Conservation (phyloP, 2,113 vertebrate genomes). For the Dicentrarchus labrax region DNA sequence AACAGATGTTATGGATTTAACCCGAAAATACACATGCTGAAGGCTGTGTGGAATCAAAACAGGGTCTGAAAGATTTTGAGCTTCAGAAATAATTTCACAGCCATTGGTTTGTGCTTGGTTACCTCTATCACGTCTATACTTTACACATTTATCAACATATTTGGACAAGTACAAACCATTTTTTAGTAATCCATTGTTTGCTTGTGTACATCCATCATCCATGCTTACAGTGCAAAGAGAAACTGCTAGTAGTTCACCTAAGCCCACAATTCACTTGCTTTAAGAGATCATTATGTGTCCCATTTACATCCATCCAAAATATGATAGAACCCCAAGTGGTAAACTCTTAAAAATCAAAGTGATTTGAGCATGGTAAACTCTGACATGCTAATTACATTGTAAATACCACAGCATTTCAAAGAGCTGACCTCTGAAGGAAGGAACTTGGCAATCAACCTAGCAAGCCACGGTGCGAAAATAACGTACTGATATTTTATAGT, state of each 20-base stretch:
- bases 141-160: not conserved
- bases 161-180: not conserved
- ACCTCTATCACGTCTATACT: no score
- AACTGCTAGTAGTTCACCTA: not conserved
- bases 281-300: not conserved
- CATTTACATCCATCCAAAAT: not conserved
- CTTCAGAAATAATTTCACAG: no score
- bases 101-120: no score
- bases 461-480: not conserved
- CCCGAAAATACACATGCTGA: not conserved
- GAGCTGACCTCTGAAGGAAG: not conserved
- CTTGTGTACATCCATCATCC: not conserved
- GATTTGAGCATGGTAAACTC: not conserved
- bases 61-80: not conserved
- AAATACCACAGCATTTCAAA: not conserved
- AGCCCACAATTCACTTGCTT: not conserved
- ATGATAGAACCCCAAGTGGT: not conserved
- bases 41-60: not conserved
- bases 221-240: not conserved
- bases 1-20: conserved; percentile 19
- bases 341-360: no score
- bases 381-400: not conserved
- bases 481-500: not conserved
- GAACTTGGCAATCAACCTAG: not conserved
- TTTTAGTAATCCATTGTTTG: not conserved